phyloP scores from a whole-genome alignment of 2,888 invertebrate species.

The Tenthredo distinguenda region DNA sequence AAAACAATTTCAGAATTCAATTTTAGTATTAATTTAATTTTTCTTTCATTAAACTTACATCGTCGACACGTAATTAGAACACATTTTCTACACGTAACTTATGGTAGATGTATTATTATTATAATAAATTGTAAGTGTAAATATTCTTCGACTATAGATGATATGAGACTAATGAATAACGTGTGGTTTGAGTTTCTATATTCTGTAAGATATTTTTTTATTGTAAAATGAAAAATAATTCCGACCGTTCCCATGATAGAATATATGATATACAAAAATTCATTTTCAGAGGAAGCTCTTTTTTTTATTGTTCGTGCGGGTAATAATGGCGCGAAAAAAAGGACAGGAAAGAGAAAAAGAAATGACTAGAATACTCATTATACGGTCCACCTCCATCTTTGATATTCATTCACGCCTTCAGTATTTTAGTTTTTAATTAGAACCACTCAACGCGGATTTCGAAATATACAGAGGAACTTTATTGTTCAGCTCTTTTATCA shows the following conservation, averaged over 20 bases:
- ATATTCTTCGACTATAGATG: neutral
- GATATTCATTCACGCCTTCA: neutral
- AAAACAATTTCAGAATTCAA: neutral
- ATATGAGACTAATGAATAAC: neutral
- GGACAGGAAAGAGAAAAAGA: neutral
- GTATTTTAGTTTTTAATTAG: constrained; percentile 15
- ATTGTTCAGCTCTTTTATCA: constrained; percentile 3
- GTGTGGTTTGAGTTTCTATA: constrained; percentile 5
- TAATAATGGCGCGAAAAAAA: constrained; percentile 3
- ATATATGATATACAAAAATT: neutral
- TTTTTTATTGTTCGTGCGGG: neutral
- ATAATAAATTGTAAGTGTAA: constrained; percentile 11
- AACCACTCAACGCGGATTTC: constrained; percentile 10
- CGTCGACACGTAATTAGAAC: neutral
- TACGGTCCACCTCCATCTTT: neutral
- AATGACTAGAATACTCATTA: neutral
- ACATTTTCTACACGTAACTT: neutral
- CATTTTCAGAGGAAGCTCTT: neutral
- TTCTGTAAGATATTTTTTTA: neutral
- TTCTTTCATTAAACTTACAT: neutral
- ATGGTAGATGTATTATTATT: neutral
- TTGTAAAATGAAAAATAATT: neutral
- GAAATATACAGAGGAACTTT: neutral
- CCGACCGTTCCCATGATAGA: neutral
- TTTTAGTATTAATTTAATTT: neutral